Evolutionary conservation across 2,797 vertebrate genomes (phyloP).

Genomic region (Orestias chungarensis): DNA sequence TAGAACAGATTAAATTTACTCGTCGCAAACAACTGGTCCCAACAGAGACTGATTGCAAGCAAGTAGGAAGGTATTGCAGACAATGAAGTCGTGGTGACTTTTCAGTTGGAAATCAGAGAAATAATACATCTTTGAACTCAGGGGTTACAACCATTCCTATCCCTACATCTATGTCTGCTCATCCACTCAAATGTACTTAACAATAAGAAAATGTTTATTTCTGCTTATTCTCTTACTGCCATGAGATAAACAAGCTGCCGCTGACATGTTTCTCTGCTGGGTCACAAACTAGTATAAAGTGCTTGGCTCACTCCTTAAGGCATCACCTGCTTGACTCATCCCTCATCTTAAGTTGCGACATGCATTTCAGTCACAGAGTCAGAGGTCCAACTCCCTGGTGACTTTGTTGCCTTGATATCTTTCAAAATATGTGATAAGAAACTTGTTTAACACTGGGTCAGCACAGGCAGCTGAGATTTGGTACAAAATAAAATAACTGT

Average conservation of each 20-base stretch:
- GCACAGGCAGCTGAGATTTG: neutral
- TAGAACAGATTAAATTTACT: no score
- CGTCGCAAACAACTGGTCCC: no score
- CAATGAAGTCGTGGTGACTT: no score
- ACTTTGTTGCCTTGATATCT: neutral
- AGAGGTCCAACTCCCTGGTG: neutral
- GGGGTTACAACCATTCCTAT: no score
- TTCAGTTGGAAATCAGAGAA: no score
- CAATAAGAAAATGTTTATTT: neutral
- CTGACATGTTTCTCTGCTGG: neutral
- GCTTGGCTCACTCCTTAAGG: neutral
- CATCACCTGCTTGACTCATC: neutral
- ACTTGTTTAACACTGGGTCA: neutral
- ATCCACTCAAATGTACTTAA: neutral
- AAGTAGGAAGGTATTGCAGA: no score
- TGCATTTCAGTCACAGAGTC: neutral
- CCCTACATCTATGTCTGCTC: no score
- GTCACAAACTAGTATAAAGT: neutral
- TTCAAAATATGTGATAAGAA: constrained; percentile 2
- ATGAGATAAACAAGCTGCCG: neutral
- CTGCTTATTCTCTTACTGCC: neutral
- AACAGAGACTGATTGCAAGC: no score
- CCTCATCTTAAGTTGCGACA: neutral
- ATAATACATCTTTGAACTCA: no score
- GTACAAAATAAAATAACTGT: constrained; percentile 7